These are phyloP conservation scores for Drosophila heteroneura DNA, from an alignment of 2,888 invertebrate genomes.

Conservation along the genomic window DNA sequence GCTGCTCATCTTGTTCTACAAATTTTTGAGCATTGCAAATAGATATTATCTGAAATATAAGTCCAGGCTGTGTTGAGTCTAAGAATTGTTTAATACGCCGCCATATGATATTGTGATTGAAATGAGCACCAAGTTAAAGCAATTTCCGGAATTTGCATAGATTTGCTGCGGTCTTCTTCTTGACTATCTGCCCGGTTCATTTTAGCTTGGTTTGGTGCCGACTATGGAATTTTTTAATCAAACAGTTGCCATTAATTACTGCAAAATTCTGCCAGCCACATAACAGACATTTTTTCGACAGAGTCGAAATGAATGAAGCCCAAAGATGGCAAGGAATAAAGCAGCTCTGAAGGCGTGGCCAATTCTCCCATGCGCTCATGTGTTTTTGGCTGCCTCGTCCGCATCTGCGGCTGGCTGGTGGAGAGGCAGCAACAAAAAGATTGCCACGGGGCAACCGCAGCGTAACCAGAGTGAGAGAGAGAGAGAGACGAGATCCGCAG, in stretches of 20 bases:
- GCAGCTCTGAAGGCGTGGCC: constrained; percentile 52
- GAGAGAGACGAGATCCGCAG: constrained; percentile 20
- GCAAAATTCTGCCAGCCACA: constrained; percentile 81
- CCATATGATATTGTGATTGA: constrained; percentile 2
- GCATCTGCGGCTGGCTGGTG: constrained; percentile 22
- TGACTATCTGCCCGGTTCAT: constrained; percentile 14
- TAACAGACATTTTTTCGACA: constrained; percentile 81
- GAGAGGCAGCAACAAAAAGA: constrained; percentile 39
- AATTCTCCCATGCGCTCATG: constrained; percentile 32
- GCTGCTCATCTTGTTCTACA: neutral
- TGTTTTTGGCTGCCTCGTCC: constrained; percentile 29
- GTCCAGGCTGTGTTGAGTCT: neutral
- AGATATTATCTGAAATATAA: neutral
- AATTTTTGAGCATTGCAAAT: neutral
- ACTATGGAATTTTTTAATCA: constrained; percentile 84
- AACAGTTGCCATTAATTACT: constrained; percentile 85
- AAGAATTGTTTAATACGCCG: neutral
- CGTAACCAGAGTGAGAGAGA: constrained; percentile 19
- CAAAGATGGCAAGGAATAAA: constrained; percentile 52
- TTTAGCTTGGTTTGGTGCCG: constrained; percentile 4
- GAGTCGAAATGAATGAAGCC: constrained; percentile 63
- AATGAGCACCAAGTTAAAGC: constrained; percentile 35
- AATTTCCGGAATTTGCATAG: constrained; percentile 69
- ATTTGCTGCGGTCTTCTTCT: constrained; percentile 46
- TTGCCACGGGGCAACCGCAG: constrained; percentile 63